Percentiles rank a stretch among this genome's conserved stretches.
Evolutionary conservation across 2,797 vertebrate species (phyloP).

Genomic region (Sparus aurata): DNA sequence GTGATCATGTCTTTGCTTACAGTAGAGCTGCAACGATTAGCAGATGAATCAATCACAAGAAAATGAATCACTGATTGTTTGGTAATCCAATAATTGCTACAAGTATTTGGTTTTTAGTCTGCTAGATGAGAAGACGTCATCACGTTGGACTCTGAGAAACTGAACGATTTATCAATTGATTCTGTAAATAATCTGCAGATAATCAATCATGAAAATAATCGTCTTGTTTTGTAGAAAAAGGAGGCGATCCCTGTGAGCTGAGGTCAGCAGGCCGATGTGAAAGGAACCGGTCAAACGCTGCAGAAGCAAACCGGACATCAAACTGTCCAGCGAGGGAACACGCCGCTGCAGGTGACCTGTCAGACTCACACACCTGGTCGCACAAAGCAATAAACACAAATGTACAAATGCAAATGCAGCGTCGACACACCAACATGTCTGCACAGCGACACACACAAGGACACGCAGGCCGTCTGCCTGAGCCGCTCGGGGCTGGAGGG

Average conservation of each 20-base stretch:
- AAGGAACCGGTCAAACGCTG: not conserved
- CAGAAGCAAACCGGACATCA: not conserved
- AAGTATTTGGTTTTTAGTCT: no score
- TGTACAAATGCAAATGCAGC: not conserved
- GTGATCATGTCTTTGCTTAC: no score
- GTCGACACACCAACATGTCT: not conserved
- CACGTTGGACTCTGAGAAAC: no score
- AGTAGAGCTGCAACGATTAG: no score
- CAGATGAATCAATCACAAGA: no score
- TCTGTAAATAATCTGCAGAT: no score
- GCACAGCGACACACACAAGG: conserved; percentile 1
- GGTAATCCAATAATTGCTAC: no score
- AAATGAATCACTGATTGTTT: no score
- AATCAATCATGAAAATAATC: no score
- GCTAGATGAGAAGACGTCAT: no score
- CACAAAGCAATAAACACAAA: not conserved
- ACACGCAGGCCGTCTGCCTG: conserved; percentile 19
- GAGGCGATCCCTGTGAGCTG: not conserved
- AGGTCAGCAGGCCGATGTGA: no score
- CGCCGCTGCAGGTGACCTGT: not conserved
- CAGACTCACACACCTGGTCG: not conserved
- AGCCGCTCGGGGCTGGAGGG: conserved; percentile 1
- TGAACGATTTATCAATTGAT: no score
- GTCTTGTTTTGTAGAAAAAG: not conserved
- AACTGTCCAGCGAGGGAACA: not conserved